Evolutionary conservation across 2,888 invertebrate species (phyloP), one percentile per base, ranked within the genome.

Genomic region (Caenorhabditis sinica): DNA sequence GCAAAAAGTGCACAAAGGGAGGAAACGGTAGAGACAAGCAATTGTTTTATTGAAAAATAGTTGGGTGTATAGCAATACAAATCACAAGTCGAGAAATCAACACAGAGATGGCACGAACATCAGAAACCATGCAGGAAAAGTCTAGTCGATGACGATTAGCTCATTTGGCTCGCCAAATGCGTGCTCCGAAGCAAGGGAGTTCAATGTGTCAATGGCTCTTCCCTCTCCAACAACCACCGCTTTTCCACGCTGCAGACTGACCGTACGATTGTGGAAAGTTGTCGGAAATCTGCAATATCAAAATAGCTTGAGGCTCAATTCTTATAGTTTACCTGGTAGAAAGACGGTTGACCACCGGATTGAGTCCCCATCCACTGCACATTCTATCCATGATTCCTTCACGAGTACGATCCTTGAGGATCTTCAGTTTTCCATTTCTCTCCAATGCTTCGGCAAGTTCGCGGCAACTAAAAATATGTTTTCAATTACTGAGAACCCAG

Each of bases 361-460:
- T 73, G 20, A 88, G 68, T 33, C 85, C 83, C 87, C 87, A 87
- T 58, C 87, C 87, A 58, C 82, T 81, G 69, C 87, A 87, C 80
- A 87, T 82, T 66, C 87, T 61, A 60, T 86, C 87, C 71, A 86
- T 63, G 28, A 87, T 76, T 40, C 69, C 72, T 45, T 81, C 83
- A 28, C 71, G 69, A 40, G 82, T 82, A 33, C 69, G 40, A 49
- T 79, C 79, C 11, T 68, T 73, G 28, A 83, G 49, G 13, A 68
- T 36, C 11, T 53, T 69, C 58, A 80, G 69, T 58, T 75, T 71
- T 11, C 83, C 83, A 9, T 80, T 58, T 66, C 36, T 74, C 53
- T 83, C 83, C 23, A 83, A 36, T 23, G 33, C 45, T 65, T 80
- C 83, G 15, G 83, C 83, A 0, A 73, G 40, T 28, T 83, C 83